Evolutionary conservation across 1,140 invertebrate species (phyloP), one percentile per base, ranked within the genome.

Genomic region (Oryzaephilus surinamensis): DNA sequence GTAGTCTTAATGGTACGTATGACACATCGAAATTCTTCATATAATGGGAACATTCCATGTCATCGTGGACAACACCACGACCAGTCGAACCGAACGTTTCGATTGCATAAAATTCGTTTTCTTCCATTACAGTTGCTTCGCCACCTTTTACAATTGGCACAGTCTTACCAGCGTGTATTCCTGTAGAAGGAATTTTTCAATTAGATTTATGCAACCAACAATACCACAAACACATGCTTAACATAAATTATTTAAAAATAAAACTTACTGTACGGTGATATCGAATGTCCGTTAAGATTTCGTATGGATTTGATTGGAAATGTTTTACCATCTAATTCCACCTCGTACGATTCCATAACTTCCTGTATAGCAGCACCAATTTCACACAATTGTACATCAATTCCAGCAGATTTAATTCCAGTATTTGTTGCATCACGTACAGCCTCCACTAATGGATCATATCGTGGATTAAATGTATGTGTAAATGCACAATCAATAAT

Each of bases 401-500:
- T 96, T 31, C 97, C 54, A 28, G 58, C 69, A 55, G 65, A 81
- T 59, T 80, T 84, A 41, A 99, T 97, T 18, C 95, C 96, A 1
- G 95, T 96, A 60, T 99, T 95, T 4, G 96, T 99, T 1, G 96
- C 94, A 61, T 97, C 96, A 52, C 88, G 77, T 0, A 99, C 97
- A 24, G 95, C 96, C 60, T 97, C 83, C 41, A 98, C 73, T 13
- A 99, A 62, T 43, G 84, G 87, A 61, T 99, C 94, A 65, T 96
- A 99, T 55, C 94, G 96, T 4, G 86, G 80, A 70, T 99, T 95
- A 60, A 98, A 99, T 14, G 92, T 77, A 40, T 97, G 61, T 4
- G 97, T 99, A 65, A 97, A 99, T 12, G 97, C 97, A 70, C 96
- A 99, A 64, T 99, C 96, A 44, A 99, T 97, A 38, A 99, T 97